Percentiles rank a stretch among this genome's conserved stretches.
Conservation (phyloP, 2,888 invertebrate genomes). For the Clusia tigrina region DNA sequence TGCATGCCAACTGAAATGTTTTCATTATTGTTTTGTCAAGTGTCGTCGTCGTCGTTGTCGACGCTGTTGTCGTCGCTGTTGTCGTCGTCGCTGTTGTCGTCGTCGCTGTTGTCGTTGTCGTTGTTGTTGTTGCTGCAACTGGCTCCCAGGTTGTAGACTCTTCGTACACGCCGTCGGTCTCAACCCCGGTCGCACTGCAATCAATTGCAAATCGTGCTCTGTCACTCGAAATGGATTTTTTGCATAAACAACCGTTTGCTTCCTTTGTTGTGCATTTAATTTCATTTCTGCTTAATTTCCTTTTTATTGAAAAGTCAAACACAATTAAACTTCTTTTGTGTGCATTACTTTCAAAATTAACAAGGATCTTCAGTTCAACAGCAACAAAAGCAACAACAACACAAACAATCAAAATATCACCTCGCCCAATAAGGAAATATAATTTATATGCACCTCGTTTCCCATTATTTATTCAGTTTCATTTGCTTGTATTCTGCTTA, state of each 20-base stretch:
- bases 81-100: too few relatives aligned
- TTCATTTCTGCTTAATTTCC: neutral
- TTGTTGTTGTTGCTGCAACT: too few relatives aligned
- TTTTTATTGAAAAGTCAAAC: neutral
- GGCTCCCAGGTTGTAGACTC: neutral
- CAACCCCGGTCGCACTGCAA: neutral
- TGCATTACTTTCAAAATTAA: neutral
- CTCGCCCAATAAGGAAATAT: constrained; percentile 20
- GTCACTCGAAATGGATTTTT: constrained; percentile 22
- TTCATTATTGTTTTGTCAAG: constrained; percentile 3
- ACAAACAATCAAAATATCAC: neutral
- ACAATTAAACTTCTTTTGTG: neutral
- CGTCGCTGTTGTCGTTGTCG: too few relatives aligned
- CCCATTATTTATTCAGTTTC: neutral
- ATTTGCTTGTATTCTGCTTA: neutral
- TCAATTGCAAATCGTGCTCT: constrained; percentile 17
- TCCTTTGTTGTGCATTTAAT: constrained; percentile 11
- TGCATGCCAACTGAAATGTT: neutral
- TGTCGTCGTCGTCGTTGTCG: neutral
- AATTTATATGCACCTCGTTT: constrained; percentile 18
- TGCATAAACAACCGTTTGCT: constrained; percentile 25
- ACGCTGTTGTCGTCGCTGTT: neutral
- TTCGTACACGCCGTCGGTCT: too few relatives aligned
- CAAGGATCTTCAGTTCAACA: neutral
- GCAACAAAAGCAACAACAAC: neutral